Evolutionary conservation across 2,888 invertebrate species (phyloP), one percentile per base, ranked within the genome.

Genomic region (Dicyrtomina minuta): DNA sequence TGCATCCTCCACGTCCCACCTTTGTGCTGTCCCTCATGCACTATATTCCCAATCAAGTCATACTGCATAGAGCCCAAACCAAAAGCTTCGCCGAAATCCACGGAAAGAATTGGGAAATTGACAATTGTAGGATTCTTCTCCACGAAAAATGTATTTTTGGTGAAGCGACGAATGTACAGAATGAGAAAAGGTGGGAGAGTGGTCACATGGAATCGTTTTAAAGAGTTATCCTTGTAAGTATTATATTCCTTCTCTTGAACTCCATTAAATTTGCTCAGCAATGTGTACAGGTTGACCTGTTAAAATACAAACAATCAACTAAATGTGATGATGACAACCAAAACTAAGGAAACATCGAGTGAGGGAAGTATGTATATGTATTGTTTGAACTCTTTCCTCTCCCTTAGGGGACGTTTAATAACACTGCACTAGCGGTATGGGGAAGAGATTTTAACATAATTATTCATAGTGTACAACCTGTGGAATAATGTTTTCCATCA

Each of bases 121-220:
- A 99, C 98, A 80, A 99, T 99, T 0, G 99, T 99, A 1, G 97
- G 97, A 85, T 99, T 99, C 83, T 99, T 99, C 82, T 99, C 99
- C 20, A 96, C 88, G 80, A 96, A 99, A 84, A 98, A 99, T 6
- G 96, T 96, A 81, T 99, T 99, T 83, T 96, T 99, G 0, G 96
- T 97, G 82, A 99, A 99, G 74, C 99, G 86, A 85, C 88, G 82
- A 65, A 98, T 94, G 80, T 96, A 97, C 66, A 99, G 83, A 79
- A 99, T 97, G 67, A 98, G 87, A 83, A 93, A 98, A 0, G 93
- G 94, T 6, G 97, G 97, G 73, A 99, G 84, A 79, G 89, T 86
- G 0, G 93, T 94, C 66, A 99, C 91, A 84, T 97, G 95, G 82
- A 98, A 99, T 77, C 96, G 86, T 82, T 98, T 99, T 85, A 99